Evolutionary conservation across 2,888 invertebrate species (phyloP), one percentile per base, ranked within the genome.

Genomic region (Sclerodermus sp.): DNA sequence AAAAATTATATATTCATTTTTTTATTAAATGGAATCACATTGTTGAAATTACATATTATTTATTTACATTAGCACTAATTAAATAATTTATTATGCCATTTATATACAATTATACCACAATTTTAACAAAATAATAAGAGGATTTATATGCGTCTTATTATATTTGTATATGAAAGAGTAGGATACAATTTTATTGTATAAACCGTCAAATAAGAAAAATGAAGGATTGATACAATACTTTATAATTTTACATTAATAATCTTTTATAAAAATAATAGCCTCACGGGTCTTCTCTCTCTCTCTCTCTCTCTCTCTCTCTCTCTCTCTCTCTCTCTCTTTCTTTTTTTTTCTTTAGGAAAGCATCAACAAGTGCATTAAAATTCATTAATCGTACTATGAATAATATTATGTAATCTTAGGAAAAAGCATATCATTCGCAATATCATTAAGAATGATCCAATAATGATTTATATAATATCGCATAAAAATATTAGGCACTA

Each of bases 201-300:
- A 45, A 45, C 44, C 47, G 45, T 60, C 58, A 23, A 40, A 49
- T 54, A 49, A 53, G 51, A 57, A 64, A 64, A 58, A 63, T 61
- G 64, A 55, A 55, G 50, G 42, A 39, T 42, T 50, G 44, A 31
- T 42, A 50, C 57, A 59, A 54, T 49, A 37, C 23, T 23, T 23
- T 23, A 23, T 23, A 23, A 40, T 51, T 49, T 58, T 55, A 47
- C 45, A 18, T 44, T 45, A 37, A 43, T 45, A 49, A 15, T 30
- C 53, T 51, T 46, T 58, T 75, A 75, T 73, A 76, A 76, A 75
- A 76, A 76, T 76, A 76, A 76, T 72, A 76, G 71, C 71, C 73
- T 73, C 67, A 70, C 59, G n/a, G n/a, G n/a, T n/a, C n/a, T n/a
- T n/a, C n/a, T n/a, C n/a, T n/a, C n/a, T n/a, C n/a, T n/a, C n/a